Conservation (phyloP, 2,113 vertebrate genomes). For the Struthidea cinerea region DNA sequence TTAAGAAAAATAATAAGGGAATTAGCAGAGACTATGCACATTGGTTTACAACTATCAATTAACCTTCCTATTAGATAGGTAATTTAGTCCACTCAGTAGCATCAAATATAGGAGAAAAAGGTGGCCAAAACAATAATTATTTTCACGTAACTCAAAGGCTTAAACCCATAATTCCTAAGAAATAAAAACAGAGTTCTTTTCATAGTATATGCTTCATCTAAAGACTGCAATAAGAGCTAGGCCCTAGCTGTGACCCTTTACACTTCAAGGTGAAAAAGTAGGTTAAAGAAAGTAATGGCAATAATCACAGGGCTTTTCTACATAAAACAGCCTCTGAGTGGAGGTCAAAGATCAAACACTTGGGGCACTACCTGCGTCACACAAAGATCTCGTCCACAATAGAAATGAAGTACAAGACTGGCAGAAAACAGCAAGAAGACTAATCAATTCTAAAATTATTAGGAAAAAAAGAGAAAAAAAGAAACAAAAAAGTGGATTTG, state of each 20-base stretch:
- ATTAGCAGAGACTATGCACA: constrained; percentile 25
- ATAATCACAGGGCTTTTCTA: constrained; percentile 79
- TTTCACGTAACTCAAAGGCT: constrained; percentile 64
- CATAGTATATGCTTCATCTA: constrained; percentile 68
- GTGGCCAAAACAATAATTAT: constrained; percentile 76
- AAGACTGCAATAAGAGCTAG: constrained; percentile 77
- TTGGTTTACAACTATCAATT: constrained; percentile 71
- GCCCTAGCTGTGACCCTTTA: constrained; percentile 74
- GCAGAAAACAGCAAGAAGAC: constrained; percentile 61
- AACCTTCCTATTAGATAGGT: constrained; percentile 70
- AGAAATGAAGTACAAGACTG: constrained; percentile 69
- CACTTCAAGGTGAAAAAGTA: constrained; percentile 73
- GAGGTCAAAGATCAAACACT: constrained; percentile 77
- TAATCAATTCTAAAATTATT: constrained; percentile 64
- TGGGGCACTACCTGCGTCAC: constrained; percentile 55
- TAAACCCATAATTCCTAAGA: constrained; percentile 74
- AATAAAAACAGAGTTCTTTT: constrained; percentile 78
- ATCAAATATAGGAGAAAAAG: constrained; percentile 71
- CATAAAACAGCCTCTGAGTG: constrained; percentile 73
- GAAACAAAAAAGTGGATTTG: not conserved
- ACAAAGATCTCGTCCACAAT: constrained; percentile 64
- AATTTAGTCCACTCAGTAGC: constrained; percentile 72
- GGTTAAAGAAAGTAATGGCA: constrained; percentile 71
- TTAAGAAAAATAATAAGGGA: constrained; percentile 62
- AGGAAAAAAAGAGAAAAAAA: not conserved